Evolutionary conservation across 2,797 vertebrate species (phyloP).

Genomic region (Acipenser oxyrinchus): DNA sequence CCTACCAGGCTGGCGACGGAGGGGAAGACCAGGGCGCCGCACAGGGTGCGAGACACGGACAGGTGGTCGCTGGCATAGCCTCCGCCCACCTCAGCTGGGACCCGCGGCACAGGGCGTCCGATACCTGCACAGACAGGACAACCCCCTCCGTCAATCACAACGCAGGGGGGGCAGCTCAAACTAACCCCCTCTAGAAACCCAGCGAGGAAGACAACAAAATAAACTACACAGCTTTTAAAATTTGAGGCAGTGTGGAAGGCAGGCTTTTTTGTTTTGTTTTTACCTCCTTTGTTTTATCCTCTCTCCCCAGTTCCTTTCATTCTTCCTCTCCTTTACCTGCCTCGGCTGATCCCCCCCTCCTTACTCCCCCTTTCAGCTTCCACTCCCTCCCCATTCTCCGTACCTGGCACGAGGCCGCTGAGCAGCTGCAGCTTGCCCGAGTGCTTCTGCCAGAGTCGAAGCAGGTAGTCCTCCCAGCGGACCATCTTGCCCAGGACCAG

Average conservation of each 20-base stretch:
- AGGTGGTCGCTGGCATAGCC: slow-evolving; percentile 46
- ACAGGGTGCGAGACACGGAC: slow-evolving; percentile 63
- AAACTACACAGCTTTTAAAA: neutral
- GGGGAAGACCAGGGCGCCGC: slow-evolving; percentile 65
- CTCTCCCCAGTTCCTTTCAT: neutral
- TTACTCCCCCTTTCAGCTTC: neutral
- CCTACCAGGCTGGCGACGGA: slow-evolving; percentile 60
- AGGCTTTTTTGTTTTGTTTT: neutral
- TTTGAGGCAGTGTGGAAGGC: neutral
- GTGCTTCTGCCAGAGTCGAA: slow-evolving; percentile 59
- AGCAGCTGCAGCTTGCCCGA: slow-evolving; percentile 38
- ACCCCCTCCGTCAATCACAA: too few relatives aligned
- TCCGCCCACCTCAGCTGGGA: slow-evolving; percentile 33
- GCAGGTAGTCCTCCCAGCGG: slow-evolving; percentile 65
- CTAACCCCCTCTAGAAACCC: too few relatives aligned
- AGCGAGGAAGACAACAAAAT: neutral
- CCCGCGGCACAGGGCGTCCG: slow-evolving; percentile 34
- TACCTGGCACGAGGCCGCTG: slow-evolving; percentile 38
- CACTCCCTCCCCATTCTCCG: neutral
- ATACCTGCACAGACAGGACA: slow-evolving; percentile 29
- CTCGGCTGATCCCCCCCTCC: too few relatives aligned
- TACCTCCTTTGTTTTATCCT: too few relatives aligned
- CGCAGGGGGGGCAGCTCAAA: too few relatives aligned
- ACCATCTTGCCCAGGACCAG: slow-evolving; percentile 67
- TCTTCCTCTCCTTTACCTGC: neutral